Percentiles rank a stretch among this genome's conserved stretches.
Evolutionary conservation across 2,797 vertebrate genomes (phyloP).

Genomic region (Ibycter americanus): DNA sequence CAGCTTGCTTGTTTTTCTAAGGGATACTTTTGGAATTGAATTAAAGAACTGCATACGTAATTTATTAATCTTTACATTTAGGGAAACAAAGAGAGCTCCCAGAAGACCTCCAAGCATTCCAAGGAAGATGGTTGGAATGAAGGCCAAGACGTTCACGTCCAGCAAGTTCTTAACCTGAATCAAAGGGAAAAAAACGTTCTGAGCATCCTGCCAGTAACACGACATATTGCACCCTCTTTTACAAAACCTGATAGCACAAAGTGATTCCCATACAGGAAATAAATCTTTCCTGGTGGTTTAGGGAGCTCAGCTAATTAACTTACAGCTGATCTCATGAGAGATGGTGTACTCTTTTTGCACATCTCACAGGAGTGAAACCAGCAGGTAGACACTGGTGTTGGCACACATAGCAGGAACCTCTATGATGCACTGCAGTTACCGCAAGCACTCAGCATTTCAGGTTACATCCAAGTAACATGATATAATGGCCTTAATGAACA

Average conservation of each 20-base stretch:
- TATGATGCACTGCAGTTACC: neutral
- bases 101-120: slow-evolving; percentile 59
- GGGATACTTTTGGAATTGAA: slow-evolving; percentile 33
- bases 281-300: neutral
- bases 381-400: neutral
- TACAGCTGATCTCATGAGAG: neutral
- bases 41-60: slow-evolving; percentile 31
- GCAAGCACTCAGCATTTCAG: neutral
- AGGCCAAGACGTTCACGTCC: slow-evolving; percentile 53
- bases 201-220: slow-evolving; percentile 12
- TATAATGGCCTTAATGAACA: neutral
- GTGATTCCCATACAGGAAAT: neutral
- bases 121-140: slow-evolving; percentile 49
- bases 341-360: neutral
- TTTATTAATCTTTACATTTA: slow-evolving; percentile 67
- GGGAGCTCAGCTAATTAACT: neutral
- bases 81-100: slow-evolving; percentile 48
- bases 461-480: neutral
- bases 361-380: neutral
- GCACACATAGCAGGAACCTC: neutral
- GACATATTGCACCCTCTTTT: neutral
- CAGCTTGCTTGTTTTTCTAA: slow-evolving; percentile 54
- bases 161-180: slow-evolving; percentile 60
- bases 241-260: neutral
- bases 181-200: neutral